Percentiles rank a stretch among this genome's conserved stretches.
These are phyloP conservation scores for Emydocephalus ijimae DNA, from an alignment of 2,113 vertebrate genomes.

Conservation along the genomic window DNA sequence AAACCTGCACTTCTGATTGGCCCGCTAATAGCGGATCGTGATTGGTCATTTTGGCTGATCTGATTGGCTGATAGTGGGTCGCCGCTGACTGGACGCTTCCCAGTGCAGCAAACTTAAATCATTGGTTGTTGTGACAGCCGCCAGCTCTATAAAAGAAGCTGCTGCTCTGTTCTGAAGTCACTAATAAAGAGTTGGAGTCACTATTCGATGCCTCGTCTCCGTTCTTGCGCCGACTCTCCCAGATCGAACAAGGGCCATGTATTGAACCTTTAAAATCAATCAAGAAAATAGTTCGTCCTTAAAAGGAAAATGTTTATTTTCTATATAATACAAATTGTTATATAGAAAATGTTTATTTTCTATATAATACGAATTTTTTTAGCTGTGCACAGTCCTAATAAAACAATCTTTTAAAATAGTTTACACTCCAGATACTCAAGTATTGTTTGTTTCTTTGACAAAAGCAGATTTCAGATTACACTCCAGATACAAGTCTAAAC, in stretches of 20 bases:
- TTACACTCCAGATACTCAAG: not conserved
- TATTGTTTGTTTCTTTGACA: not conserved
- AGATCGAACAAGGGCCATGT: not conserved
- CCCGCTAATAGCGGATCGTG: no score
- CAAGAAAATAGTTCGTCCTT: not conserved
- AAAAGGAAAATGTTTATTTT: not conserved
- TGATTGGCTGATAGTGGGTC: no score
- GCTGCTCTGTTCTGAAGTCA: no score
- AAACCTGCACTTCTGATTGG: no score
- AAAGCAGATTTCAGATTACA: not conserved
- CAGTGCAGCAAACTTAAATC: no score
- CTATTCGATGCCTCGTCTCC: no score
- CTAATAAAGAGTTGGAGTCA: no score
- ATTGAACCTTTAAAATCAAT: not conserved
- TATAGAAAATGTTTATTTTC: not conserved
- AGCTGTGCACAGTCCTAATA: not conserved
- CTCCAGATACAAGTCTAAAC: not conserved
- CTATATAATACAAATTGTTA: not conserved
- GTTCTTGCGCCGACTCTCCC: no score
- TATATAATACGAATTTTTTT: not conserved
- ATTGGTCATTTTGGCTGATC: no score
- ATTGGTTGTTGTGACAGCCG: no score
- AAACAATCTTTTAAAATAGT: not conserved
- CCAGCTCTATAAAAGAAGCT: no score
- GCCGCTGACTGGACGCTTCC: no score